Conservation (phyloP, 2,113 vertebrate genomes). For the Centropus unirufus region DNA sequence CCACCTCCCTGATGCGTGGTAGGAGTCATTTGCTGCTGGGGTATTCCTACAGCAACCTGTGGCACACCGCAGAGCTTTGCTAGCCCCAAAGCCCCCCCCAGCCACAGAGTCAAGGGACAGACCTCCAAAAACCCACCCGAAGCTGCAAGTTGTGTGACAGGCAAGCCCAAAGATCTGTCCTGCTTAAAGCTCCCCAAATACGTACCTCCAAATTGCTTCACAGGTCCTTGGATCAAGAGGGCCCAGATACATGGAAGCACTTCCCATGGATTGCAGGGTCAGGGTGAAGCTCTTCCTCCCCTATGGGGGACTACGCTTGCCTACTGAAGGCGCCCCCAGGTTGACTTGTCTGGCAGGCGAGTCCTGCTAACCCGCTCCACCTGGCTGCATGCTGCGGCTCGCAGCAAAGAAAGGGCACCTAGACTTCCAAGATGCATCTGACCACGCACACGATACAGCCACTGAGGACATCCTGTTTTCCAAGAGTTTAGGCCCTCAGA, state of each 20-base stretch:
- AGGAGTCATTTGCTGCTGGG: background rate
- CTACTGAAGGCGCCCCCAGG: background rate
- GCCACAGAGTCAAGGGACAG: background rate
- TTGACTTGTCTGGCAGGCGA: background rate
- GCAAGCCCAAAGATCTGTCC: background rate
- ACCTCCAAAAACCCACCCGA: background rate
- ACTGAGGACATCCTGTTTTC: background rate
- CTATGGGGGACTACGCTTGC: rapidly evolving
- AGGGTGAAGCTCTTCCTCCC: background rate
- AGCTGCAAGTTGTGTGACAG: rapidly evolving
- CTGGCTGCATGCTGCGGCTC: background rate
- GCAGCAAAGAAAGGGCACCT: rapidly evolving
- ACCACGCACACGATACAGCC: background rate
- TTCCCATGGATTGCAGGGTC: background rate
- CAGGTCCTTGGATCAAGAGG: background rate
- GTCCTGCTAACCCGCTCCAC: rapidly evolving
- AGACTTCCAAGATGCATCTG: background rate
- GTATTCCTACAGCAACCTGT: background rate
- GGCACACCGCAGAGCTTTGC: rapidly evolving
- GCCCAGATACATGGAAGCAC: rapidly evolving
- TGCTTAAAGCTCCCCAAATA: background rate
- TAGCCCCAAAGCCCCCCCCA: rapidly evolving
- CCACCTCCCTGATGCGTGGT: background rate
- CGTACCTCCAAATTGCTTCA: rapidly evolving
- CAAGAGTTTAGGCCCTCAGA: background rate